A percentile compares a stretch with the other conserved stretches of the same genome.
phyloP scores from a whole-genome alignment of 2,113 vertebrate species.

The Pteronura brasiliensis region DNA sequence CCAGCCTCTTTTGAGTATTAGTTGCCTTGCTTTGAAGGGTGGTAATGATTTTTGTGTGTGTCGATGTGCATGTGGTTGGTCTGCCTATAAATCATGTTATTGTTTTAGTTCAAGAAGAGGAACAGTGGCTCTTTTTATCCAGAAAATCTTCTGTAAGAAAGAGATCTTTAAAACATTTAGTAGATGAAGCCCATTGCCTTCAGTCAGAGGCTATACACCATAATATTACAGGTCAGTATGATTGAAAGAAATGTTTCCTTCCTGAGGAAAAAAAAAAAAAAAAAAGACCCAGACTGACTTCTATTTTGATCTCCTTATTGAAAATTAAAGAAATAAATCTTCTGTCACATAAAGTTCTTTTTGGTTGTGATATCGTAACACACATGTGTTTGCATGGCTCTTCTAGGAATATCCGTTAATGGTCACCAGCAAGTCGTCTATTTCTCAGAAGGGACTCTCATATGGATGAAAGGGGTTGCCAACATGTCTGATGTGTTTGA shows the following conservation, averaged over 20 bases:
- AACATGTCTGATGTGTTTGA: conserved; percentile 80
- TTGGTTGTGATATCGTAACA: not conserved
- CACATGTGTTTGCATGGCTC: not conserved
- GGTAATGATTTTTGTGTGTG: not conserved
- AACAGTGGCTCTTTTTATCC: conserved; percentile 84
- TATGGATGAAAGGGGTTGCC: conserved; percentile 82
- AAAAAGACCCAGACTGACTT: not conserved
- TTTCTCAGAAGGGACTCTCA: conserved; percentile 83
- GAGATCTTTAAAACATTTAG: conserved; percentile 73
- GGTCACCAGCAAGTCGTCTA: conserved; percentile 79
- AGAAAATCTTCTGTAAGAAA: conserved; percentile 84
- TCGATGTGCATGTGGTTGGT: not conserved
- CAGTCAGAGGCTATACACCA: conserved; percentile 33
- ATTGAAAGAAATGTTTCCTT: not conserved
- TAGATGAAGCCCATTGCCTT: conserved; percentile 81
- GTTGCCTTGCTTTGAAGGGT: not conserved
- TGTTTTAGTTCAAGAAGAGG: conserved; percentile 75
- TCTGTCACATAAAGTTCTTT: not conserved
- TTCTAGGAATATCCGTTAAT: conserved; percentile 83
- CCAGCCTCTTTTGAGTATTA: not conserved
- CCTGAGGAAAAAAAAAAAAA: conserved; percentile 14
- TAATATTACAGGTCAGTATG: conserved; percentile 83
- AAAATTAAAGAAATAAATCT: not conserved
- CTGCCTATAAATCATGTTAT: not conserved
- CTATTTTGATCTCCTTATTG: not conserved